phyloP scores from a whole-genome alignment of 1,140 invertebrate genomes.

The Parasteatoda tepidariorum region DNA sequence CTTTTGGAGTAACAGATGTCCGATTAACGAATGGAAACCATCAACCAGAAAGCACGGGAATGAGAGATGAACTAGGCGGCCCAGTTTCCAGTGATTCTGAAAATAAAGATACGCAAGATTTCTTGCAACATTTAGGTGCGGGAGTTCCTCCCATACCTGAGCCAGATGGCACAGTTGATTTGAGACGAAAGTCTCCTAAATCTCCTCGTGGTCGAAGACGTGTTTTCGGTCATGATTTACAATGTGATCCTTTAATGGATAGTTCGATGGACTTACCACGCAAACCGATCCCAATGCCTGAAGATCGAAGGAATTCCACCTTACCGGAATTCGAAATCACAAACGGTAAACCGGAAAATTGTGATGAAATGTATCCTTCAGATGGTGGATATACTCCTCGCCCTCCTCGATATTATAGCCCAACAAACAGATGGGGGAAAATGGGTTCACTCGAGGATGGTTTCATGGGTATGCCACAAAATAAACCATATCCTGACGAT shows the following conservation, averaged over 20 bases:
- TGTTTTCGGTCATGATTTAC: slow-evolving; percentile 34
- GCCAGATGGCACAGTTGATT: slow-evolving; percentile 48
- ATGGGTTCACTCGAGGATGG: slow-evolving; percentile 52
- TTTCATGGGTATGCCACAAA: slow-evolving; percentile 44
- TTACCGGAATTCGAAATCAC: slow-evolving; percentile 59
- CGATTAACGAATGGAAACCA: slow-evolving; percentile 54
- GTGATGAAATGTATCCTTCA: slow-evolving; percentile 32
- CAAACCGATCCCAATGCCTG: slow-evolving; percentile 26
- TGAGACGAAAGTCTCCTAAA: slow-evolving; percentile 45
- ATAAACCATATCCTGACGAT: slow-evolving; percentile 49
- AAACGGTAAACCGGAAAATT: slow-evolving; percentile 45
- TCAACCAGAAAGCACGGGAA: not conserved
- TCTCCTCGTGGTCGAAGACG: slow-evolving; percentile 35
- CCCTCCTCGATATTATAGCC: slow-evolving; percentile 52
- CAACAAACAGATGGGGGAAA: slow-evolving; percentile 48
- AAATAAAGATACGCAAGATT: slow-evolving; percentile 59
- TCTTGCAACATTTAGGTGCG: slow-evolving; percentile 30
- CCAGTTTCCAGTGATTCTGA: slow-evolving; percentile 57
- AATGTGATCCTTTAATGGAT: slow-evolving; percentile 55
- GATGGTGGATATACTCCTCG: slow-evolving; percentile 28
- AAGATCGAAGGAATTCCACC: slow-evolving; percentile 50
- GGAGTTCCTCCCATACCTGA: slow-evolving; percentile 5
- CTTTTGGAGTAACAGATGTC: slow-evolving; percentile 18
- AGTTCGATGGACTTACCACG: slow-evolving; percentile 43
- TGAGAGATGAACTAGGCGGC: slow-evolving; percentile 41